These are phyloP conservation scores for Camelus dromedarius DNA, from an alignment of 2,113 vertebrate genomes.

Conservation along the genomic window DNA sequence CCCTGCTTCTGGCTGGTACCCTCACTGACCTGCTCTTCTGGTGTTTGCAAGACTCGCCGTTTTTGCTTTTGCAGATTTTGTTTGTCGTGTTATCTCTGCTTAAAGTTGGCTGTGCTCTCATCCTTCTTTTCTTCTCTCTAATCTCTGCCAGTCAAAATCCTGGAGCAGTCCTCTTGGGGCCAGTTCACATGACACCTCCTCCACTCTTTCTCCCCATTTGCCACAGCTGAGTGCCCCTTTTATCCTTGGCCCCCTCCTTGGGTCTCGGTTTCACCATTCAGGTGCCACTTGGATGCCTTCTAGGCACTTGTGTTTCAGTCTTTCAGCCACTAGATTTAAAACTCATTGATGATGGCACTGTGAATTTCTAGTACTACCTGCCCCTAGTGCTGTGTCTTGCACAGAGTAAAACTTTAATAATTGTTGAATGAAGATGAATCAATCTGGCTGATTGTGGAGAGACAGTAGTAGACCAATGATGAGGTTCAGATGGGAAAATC, in stretches of 20 bases:
- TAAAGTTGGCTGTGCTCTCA: not conserved
- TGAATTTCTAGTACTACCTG: not conserved
- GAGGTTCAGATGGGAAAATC: conserved; percentile 36
- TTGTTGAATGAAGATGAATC: conserved; percentile 38
- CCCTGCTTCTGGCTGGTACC: not conserved
- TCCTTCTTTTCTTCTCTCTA: not conserved
- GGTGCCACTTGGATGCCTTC: not conserved
- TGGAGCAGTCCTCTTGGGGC: not conserved
- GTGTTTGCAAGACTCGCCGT: not conserved
- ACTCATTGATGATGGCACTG: not conserved
- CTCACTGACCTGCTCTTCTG: not conserved
- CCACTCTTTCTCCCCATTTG: not conserved
- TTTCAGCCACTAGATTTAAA: not conserved
- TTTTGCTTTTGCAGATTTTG: not conserved
- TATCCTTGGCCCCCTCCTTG: not conserved
- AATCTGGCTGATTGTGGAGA: conserved; percentile 1
- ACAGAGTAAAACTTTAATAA: conserved; percentile 23
- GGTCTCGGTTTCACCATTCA: not conserved
- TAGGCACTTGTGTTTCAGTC: not conserved
- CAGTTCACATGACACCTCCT: not conserved
- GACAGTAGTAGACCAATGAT: not conserved
- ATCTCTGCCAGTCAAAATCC: not conserved
- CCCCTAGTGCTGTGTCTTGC: not conserved
- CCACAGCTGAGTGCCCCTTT: not conserved
- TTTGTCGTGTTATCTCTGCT: not conserved